A percentile compares a stretch with the other conserved stretches of the same genome.
phyloP scores from a whole-genome alignment of 2,888 invertebrate genomes.

The Drosophila eohydei region DNA sequence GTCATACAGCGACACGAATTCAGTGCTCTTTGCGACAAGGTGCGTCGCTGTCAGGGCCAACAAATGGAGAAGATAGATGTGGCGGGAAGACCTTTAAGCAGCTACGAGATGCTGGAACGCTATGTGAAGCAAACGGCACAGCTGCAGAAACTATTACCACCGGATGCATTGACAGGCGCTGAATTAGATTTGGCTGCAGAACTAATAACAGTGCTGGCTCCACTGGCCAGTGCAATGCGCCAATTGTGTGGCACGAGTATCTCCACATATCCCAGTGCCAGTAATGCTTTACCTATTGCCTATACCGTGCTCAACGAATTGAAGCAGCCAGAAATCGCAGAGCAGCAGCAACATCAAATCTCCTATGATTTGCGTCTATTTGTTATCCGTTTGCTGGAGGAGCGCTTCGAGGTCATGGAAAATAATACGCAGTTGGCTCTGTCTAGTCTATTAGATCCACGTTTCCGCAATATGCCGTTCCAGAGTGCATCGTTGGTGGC shows the following conservation, averaged over 20 bases:
- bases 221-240: conserved; percentile 46
- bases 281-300: conserved; percentile 48
- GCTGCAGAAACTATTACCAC: conserved; percentile 7
- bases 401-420: conserved; percentile 45
- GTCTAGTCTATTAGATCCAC: conserved; percentile 54
- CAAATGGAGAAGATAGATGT: conserved; percentile 19
- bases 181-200: conserved; percentile 43
- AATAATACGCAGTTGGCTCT: conserved; percentile 45
- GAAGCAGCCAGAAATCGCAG: conserved; percentile 29
- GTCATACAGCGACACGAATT: conserved; percentile 41
- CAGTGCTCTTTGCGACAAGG: conserved; percentile 32
- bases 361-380: conserved; percentile 51
- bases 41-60: conserved; percentile 20
- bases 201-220: conserved; percentile 37
- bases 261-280: conserved; percentile 40
- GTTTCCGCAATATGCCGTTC: conserved; percentile 59
- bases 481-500: conserved; percentile 35
- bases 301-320: conserved; percentile 51
- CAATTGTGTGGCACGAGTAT: conserved; percentile 33
- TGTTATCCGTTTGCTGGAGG: conserved; percentile 39
- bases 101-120: conserved; percentile 43
- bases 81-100: conserved; percentile 21
- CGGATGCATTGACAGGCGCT: conserved; percentile 23
- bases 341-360: conserved; percentile 35
- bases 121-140: conserved; percentile 26